Conservation (phyloP, 2,113 vertebrate genomes). For the Strix uralensis region DNA sequence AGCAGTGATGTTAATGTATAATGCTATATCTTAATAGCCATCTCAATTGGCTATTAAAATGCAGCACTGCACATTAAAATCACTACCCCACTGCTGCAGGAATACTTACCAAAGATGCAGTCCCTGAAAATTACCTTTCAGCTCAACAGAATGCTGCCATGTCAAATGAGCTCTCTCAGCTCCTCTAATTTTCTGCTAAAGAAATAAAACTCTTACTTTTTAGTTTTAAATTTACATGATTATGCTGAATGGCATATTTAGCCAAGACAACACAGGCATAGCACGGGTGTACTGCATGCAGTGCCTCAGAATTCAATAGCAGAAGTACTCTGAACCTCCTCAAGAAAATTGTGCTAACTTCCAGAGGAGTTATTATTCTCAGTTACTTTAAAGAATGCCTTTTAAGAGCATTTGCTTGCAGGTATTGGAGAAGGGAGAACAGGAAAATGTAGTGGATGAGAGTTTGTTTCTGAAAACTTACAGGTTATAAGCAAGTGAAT, state of each 20-base stretch:
- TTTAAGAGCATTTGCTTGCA: not conserved
- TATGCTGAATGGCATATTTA: not conserved
- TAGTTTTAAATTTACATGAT: constrained; percentile 12
- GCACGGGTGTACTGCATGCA: not conserved
- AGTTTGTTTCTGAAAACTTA: not conserved
- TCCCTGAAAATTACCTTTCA: constrained; percentile 28
- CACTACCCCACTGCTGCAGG: not conserved
- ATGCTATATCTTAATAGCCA: constrained; percentile 43
- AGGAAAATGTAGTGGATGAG: not conserved
- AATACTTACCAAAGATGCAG: constrained; percentile 11
- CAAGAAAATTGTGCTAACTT: not conserved
- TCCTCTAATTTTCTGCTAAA: constrained; percentile 26
- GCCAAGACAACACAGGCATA: not conserved
- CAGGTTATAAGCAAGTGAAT: not conserved
- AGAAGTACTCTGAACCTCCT: not conserved
- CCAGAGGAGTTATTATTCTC: not conserved
- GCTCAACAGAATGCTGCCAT: constrained; percentile 1
- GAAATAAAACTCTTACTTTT: constrained; percentile 17
- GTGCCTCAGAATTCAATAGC: not conserved
- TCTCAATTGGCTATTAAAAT: constrained; percentile 56
- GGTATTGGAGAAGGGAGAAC: not conserved
- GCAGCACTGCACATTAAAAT: constrained; percentile 39
- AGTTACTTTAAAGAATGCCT: not conserved
- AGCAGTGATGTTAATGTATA: constrained; percentile 8
- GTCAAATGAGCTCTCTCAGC: not conserved